Conservation (phyloP, 2,113 vertebrate genomes). For the Aythya baeri region DNA sequence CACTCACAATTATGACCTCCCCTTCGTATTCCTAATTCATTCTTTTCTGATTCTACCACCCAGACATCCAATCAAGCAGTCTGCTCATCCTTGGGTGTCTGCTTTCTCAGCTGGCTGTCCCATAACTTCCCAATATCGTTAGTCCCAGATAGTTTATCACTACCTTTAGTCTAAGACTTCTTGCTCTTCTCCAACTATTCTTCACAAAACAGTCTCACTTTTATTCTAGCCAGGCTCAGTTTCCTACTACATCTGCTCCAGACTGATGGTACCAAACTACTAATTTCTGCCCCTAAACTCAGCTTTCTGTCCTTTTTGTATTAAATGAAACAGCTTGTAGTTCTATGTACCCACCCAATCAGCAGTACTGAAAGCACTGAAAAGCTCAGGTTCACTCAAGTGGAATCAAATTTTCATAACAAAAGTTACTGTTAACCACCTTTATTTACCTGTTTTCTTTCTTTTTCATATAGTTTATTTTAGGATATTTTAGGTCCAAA, state of each 20-base stretch:
- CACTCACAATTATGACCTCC: not conserved
- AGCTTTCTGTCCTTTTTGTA: not conserved
- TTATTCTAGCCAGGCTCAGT: not conserved
- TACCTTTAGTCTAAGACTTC: not conserved
- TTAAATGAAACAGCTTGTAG: not conserved
- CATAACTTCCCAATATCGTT: not conserved
- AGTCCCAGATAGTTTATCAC: not conserved
- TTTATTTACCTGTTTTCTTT: not conserved
- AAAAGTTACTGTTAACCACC: not conserved
- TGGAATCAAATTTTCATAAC: not conserved
- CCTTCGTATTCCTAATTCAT: not conserved
- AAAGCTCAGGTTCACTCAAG: not conserved
- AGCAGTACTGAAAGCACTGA: not conserved
- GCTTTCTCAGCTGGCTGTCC: not conserved
- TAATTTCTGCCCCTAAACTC: not conserved
- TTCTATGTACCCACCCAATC: not conserved
- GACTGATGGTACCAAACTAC: rapidly evolving
- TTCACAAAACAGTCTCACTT: not conserved
- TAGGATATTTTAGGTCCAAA: not conserved
- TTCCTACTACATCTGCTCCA: not conserved
- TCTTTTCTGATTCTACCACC: not conserved
- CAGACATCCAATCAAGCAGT: not conserved
- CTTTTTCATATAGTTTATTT: not conserved
- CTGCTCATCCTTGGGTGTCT: not conserved
- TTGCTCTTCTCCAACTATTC: not conserved